Base-by-base conservation (phyloP, 2,113 vertebrate species). In the Gadus chalcogrammus region DNA sequence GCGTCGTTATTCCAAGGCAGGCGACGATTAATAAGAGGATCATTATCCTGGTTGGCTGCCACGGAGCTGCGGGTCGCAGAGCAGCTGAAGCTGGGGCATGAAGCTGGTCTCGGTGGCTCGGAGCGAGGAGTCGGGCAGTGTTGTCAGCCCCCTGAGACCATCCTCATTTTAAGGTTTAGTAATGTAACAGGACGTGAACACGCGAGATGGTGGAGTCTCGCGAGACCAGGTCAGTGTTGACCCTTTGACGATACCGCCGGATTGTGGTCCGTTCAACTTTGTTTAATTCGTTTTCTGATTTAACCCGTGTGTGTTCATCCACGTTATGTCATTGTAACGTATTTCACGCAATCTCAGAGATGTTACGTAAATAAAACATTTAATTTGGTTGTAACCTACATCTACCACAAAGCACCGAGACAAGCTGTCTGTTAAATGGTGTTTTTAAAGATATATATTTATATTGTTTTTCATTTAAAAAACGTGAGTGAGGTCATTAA, bases 21-120 rank as follows among this genome's bases (percentile, higher is more conserved):
- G 89, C 88, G 68, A 93, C 65, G 8, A 90, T 83, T 17, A 92
- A 69, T 63, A 88, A 48, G 16, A 92, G 66, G 69, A 87, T 11
- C 86, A 90, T 85, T 74, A 15, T 27, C 24, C 61, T 64, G 67
- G 5, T 69, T 70, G 16, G 74, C 62, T 71, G 78, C 75, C 38
- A 68, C 65, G 61, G 11, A 72, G 48, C 73, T 15, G 80, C 79
- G 76, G 82, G 13, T 42, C 81, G 72, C 69, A 18, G 76, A 84
- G 75, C 88, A 90, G 88, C 86, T 89, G 86, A 88, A 82, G 87
- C 79, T 75, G 71, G 78, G 69, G 78, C 72, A 61, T 3, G 70
- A 27, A 69, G 63, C 16, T 42, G 63, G 15, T 70, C 31, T 35
- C 31, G 31, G 31, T 35, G 4, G 31, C 31, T 35, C 6, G 31